Conservation (phyloP, 1,140 invertebrate genomes). For the Drosophila sp. region DNA sequence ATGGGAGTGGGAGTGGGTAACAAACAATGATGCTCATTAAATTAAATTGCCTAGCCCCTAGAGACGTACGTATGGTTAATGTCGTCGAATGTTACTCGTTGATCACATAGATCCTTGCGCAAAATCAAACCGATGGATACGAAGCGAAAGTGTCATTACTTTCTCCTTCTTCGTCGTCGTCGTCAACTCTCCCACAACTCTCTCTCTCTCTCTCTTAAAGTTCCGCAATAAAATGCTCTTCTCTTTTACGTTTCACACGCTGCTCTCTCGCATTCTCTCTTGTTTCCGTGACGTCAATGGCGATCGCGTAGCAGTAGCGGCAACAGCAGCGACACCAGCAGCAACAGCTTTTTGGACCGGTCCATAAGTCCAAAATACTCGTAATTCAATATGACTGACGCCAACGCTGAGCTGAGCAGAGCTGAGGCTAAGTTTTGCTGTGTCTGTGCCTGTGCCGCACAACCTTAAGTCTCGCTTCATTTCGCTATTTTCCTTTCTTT, state of each 20-base stretch:
- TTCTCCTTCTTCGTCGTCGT: no score
- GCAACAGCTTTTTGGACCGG: conserved; percentile 54
- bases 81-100: no score
- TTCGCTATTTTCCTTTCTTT: not conserved
- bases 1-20: not conserved
- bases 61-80: no score
- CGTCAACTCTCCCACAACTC: no score
- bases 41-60: no score
- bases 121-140: no score
- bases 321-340: conserved; percentile 15
- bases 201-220: not conserved
- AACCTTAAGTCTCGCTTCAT: not conserved
- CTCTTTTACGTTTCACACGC: no score
- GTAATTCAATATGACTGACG: conserved; percentile 18
- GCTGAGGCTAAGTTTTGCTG: not conserved
- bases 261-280: conserved; percentile 1
- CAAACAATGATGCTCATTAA: no score
- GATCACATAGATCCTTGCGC: no score
- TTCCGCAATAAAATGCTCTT: not conserved
- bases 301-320: conserved; percentile 37
- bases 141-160: no score
- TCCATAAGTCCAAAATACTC: conserved; percentile 48
- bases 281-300: conserved; percentile 6
- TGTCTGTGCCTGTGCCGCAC: not conserved
- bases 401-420: not conserved